Evolutionary conservation across 2,797 vertebrate species (phyloP).

Genomic region (Enoplosus armatus): DNA sequence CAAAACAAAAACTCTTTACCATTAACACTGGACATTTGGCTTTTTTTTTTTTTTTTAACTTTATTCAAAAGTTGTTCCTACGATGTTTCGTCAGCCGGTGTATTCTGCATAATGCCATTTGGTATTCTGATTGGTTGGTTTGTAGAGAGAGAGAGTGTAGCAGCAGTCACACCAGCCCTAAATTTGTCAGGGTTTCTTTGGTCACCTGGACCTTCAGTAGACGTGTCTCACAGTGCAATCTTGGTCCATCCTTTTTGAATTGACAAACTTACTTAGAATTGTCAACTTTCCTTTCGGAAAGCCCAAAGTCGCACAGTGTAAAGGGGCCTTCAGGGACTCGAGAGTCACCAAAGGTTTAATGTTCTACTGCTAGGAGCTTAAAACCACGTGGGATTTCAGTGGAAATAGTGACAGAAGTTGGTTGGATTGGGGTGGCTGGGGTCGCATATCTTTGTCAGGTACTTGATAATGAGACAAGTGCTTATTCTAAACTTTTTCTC

Average conservation of each 20-base stretch:
- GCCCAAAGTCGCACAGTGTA: background rate
- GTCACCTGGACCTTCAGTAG: background rate
- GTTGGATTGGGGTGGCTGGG: slow-evolving; percentile 25
- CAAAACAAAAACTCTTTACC: too few relatives aligned
- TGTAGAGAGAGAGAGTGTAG: background rate
- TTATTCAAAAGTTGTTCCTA: background rate
- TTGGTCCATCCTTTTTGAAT: background rate
- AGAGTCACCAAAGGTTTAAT: slow-evolving; percentile 23
- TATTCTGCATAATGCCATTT: background rate
- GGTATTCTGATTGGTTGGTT: background rate
- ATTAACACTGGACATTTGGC: background rate
- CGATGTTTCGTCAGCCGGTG: background rate
- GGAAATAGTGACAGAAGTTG: slow-evolving; percentile 11
- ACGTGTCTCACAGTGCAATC: background rate
- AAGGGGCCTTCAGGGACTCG: background rate
- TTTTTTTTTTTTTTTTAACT: background rate
- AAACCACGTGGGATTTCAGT: slow-evolving; percentile 6
- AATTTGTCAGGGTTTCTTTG: background rate
- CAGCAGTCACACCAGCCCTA: too few relatives aligned
- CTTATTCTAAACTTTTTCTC: slow-evolving; percentile 45
- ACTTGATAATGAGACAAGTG: slow-evolving; percentile 40
- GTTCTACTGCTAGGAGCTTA: background rate
- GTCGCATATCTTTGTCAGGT: slow-evolving; percentile 37
- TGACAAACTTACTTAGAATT: background rate
- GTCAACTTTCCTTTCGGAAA: slow-evolving; percentile 18